A percentile compares a stretch with the other conserved stretches of the same genome.
These are phyloP conservation scores for Akabosia matsudoensis DNA, from an alignment of 1,140 invertebrate species.

Conservation along the genomic window DNA sequence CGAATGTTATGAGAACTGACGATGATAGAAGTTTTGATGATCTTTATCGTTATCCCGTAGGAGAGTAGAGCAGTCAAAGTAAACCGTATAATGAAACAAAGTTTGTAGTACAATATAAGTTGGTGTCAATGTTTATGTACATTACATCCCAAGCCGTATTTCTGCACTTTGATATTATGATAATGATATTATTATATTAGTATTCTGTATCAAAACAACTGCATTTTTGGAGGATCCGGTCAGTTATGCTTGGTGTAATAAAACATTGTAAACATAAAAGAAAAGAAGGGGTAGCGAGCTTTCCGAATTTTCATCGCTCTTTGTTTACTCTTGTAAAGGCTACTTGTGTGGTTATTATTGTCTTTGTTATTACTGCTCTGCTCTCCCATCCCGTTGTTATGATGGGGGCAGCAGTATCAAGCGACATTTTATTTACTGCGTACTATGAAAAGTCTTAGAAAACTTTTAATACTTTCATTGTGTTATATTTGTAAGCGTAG, in stretches of 20 bases:
- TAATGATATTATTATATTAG: too few relatives aligned
- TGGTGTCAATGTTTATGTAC: too few relatives aligned
- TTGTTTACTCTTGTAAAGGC: slow-evolving; percentile 15
- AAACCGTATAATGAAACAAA: too few relatives aligned
- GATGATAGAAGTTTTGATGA: neutral
- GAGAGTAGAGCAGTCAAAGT: too few relatives aligned
- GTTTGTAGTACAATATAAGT: too few relatives aligned
- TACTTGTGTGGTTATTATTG: slow-evolving; percentile 18
- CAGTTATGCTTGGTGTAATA: neutral
- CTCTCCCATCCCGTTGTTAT: neutral
- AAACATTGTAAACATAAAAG: slow-evolving; percentile 23
- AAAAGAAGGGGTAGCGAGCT: neutral
- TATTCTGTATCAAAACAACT: neutral
- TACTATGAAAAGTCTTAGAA: neutral
- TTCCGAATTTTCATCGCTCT: slow-evolving; percentile 20
- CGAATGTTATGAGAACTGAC: neutral
- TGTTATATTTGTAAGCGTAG: neutral
- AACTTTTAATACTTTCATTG: slow-evolving; percentile 1
- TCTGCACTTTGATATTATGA: neutral
- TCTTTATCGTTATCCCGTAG: too few relatives aligned
- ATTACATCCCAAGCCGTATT: too few relatives aligned
- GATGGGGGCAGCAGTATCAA: too few relatives aligned
- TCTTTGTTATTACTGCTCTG: slow-evolving; percentile 17
- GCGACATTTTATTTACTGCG: slow-evolving; percentile 16
- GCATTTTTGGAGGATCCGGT: neutral